Percentiles rank a stretch among this genome's conserved stretches.
phyloP scores from a whole-genome alignment of 2,113 vertebrate genomes.

The Mastomys coucha region DNA sequence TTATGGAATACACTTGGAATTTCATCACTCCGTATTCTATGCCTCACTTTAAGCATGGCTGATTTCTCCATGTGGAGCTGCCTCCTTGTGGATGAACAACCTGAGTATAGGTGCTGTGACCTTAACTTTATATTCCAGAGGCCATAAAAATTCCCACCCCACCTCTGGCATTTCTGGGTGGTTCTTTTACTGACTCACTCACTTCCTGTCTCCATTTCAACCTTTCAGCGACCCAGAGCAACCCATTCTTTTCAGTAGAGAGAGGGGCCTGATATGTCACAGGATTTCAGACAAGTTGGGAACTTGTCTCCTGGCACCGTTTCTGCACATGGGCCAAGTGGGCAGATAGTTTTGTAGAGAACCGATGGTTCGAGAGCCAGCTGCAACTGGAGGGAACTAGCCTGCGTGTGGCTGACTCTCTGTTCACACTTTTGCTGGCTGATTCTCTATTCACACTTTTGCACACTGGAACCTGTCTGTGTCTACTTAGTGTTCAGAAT shows the following conservation, averaged over 20 bases:
- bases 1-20: background rate
- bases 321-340: background rate
- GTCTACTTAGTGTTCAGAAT: too few species aligned
- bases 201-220: background rate
- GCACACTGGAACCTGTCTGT: background rate
- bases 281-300: background rate
- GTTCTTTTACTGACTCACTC: too few species aligned
- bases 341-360: background rate
- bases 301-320: background rate
- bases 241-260: background rate
- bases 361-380: background rate
- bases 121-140: background rate
- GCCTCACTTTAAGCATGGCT: background rate
- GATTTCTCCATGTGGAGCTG: background rate
- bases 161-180: background rate
- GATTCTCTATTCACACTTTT: background rate
- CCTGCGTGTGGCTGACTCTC: fast-evolving
- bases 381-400: background rate
- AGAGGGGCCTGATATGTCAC: background rate
- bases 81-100: background rate
- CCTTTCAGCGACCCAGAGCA: background rate
- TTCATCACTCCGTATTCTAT: background rate
- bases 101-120: background rate
- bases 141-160: background rate
- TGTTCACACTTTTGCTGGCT: background rate